Evolutionary conservation across 2,797 vertebrate species (phyloP), one percentile per base, ranked within the genome.

Genomic region (Neosalanx taihuensis): DNA sequence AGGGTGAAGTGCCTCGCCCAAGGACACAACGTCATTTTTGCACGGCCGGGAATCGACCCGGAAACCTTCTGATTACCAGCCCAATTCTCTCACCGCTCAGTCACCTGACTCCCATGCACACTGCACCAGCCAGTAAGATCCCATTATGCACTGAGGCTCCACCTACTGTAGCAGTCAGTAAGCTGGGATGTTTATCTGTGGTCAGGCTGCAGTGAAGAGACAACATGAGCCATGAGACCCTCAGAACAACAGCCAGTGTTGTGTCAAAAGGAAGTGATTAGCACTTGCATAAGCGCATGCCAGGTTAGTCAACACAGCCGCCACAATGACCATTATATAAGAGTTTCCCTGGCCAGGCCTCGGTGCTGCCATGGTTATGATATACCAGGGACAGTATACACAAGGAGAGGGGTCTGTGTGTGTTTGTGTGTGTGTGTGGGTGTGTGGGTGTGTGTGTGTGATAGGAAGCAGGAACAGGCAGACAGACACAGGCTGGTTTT

Each of bases 281-380:
- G 71, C 23, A 67, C 53, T 67, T 76, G 64, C 51, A 57, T 61
- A 61, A 67, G 72, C 53, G 70, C 58, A 61, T 56, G 46, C 72
- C 77, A 73, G 79, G 51, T 70, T 81, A 81, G 72, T 62, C 67
- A 75, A 69, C 65, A 61, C 33, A 57, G 75, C 72, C 77, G 53
- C 78, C 69, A 53, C 64, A 74, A 1, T 67, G 51, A 51, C 76
- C 72, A 80, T 88, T 85, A 81, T 72, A 78, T 88, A 83, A 83
- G 71, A 64, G 74, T 6, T 20, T 26, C 26, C 53, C 59, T 75
- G 53, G 66, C 58, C 70, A 79, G 75, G 74, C 70, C 79, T 77
- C 69, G 23, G 31, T 33, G 3, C 69, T 72, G 71, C 67, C 49
- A 70, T 67, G 35, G 7, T 33, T 31, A 46, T 67, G 29, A 74